These are phyloP conservation scores for Pipra filicauda DNA, from an alignment of 2,113 vertebrate genomes.

Conservation along the genomic window DNA sequence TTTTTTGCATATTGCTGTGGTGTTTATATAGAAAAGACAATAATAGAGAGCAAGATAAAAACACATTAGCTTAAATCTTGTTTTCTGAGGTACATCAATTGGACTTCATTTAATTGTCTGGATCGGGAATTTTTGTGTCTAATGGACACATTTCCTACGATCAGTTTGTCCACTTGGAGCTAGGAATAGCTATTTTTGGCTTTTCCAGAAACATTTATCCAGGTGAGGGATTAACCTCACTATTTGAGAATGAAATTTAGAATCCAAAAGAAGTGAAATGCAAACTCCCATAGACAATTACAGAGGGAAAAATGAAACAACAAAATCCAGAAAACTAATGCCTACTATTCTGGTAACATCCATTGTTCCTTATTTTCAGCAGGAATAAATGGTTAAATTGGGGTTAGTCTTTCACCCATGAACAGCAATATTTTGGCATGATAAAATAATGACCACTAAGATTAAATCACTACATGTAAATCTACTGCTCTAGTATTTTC, in stretches of 20 bases:
- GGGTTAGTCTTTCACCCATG: neutral
- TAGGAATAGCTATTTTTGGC: neutral
- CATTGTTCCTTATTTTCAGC: neutral
- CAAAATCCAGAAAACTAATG: neutral
- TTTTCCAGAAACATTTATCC: neutral
- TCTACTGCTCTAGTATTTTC: neutral
- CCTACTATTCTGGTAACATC: neutral
- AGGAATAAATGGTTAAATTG: neutral
- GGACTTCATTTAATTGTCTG: neutral
- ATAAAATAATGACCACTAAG: neutral
- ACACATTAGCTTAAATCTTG: neutral
- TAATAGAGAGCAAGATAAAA: neutral
- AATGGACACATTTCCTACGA: neutral
- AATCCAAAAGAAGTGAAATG: neutral
- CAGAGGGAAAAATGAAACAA: neutral
- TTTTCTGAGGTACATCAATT: neutral
- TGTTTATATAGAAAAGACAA: neutral
- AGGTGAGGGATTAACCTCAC: neutral
- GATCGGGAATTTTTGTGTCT: neutral
- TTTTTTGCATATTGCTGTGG: neutral
- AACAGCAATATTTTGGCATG: neutral
- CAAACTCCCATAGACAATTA: neutral
- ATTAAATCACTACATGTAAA: neutral
- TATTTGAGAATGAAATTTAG: neutral
- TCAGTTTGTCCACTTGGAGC: neutral